Evolutionary conservation across 2,113 vertebrate genomes (phyloP).

Genomic region (Hemiprocne comata): DNA sequence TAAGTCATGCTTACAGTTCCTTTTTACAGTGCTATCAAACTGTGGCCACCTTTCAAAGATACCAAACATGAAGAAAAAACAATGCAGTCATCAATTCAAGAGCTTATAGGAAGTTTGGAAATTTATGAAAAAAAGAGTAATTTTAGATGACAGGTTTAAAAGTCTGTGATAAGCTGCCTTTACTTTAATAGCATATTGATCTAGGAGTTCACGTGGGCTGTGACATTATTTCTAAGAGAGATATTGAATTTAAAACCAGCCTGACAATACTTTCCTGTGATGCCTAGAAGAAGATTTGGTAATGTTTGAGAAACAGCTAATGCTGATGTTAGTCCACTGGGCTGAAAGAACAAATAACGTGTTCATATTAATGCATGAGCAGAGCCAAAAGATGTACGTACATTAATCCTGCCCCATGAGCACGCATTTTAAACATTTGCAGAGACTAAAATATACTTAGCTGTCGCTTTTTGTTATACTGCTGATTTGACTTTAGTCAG

Average conservation of each 20-base stretch:
- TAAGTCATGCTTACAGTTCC: background rate
- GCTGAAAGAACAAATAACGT: slow-evolving; percentile 38
- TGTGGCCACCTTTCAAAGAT: background rate
- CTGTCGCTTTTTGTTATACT: slow-evolving; percentile 24
- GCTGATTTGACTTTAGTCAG: slow-evolving; percentile 42
- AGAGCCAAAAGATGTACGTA: slow-evolving; percentile 23
- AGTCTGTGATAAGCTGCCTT: slow-evolving; percentile 11
- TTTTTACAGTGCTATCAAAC: slow-evolving; percentile 47
- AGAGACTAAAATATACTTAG: slow-evolving; percentile 35
- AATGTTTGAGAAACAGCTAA: slow-evolving; percentile 28
- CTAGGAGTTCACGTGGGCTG: slow-evolving; percentile 12
- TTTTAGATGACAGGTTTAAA: slow-evolving; percentile 23
- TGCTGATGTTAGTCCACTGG: slow-evolving; percentile 20
- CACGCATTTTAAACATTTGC: slow-evolving; percentile 54
- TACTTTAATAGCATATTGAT: slow-evolving; percentile 47
- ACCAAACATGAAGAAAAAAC: background rate
- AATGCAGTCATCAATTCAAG: slow-evolving; percentile 36
- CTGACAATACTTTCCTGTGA: background rate
- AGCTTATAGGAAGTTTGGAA: slow-evolving; percentile 44
- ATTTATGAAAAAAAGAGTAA: background rate
- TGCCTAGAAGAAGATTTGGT: background rate
- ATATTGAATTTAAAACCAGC: background rate
- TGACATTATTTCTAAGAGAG: slow-evolving; percentile 27
- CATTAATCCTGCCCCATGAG: background rate
- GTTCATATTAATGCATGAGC: slow-evolving; percentile 35